phyloP scores from a whole-genome alignment of 2,797 vertebrate genomes.

The Ptychadena robeensis region DNA sequence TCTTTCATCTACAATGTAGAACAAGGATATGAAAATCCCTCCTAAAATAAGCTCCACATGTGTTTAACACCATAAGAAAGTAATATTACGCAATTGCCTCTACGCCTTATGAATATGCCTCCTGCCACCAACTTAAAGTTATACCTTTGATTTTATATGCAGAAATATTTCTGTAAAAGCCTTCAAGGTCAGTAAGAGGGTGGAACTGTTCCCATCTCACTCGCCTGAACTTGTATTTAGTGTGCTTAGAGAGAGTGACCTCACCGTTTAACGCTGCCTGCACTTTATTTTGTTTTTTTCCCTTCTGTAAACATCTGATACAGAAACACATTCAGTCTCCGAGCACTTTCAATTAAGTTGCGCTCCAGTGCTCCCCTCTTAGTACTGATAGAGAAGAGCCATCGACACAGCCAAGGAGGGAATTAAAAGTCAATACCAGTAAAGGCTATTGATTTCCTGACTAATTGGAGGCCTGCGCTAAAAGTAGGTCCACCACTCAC shows the following conservation, averaged over 20 bases:
- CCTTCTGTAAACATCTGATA: not conserved
- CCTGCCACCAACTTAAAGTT: not conserved
- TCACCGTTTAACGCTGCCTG: not conserved
- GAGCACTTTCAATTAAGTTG: conserved; percentile 41
- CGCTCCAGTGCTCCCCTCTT: conserved; percentile 7
- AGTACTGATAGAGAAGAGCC: conserved; percentile 8
- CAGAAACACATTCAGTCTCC: not conserved
- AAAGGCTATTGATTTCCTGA: conserved; percentile 29
- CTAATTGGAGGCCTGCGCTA: not conserved
- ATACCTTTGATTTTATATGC: not conserved
- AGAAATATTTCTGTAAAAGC: not conserved
- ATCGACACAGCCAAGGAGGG: conserved; percentile 20
- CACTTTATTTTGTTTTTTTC: not conserved
- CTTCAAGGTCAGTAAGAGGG: not conserved
- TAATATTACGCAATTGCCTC: not conserved
- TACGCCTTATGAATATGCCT: not conserved
- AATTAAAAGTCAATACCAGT: conserved; percentile 44
- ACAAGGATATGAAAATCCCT: too few species aligned
- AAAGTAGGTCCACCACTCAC: not conserved
- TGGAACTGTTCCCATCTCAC: not conserved
- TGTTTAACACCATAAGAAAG: too few species aligned
- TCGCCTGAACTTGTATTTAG: not conserved
- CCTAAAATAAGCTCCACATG: too few species aligned
- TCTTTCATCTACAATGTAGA: too few species aligned
- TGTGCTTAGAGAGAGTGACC: not conserved